Evolutionary conservation across 1,140 invertebrate species (phyloP).

Genomic region (Drosophila melanica): DNA sequence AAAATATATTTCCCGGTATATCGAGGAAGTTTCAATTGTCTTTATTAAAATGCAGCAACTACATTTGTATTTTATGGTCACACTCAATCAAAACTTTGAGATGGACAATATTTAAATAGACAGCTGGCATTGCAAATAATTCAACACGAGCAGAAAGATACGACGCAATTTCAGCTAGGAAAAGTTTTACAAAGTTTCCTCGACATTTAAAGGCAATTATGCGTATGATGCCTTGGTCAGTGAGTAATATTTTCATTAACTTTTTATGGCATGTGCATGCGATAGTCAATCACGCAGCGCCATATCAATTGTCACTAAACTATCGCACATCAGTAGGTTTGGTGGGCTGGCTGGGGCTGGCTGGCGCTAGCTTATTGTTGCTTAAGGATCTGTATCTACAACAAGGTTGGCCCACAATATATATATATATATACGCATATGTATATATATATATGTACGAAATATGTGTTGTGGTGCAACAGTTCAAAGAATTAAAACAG

Average conservation of each 20-base stretch:
- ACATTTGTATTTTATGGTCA: background rate
- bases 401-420: slow-evolving; percentile 51
- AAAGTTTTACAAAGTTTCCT: background rate
- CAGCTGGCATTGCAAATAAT: background rate
- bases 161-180: background rate
- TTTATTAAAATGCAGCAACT: background rate
- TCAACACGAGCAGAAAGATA: background rate
- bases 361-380: slow-evolving; percentile 49
- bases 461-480: slow-evolving; percentile 61
- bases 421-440: background rate
- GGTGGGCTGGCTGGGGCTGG: slow-evolving; percentile 40
- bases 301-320: slow-evolving; percentile 31
- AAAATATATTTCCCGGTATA: too few relatives aligned
- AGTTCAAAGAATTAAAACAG: slow-evolving; percentile 50
- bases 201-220: background rate
- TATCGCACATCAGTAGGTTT: slow-evolving; percentile 41
- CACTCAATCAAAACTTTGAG: background rate
- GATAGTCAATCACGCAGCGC: slow-evolving; percentile 12
- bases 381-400: slow-evolving; percentile 57
- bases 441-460: slow-evolving; percentile 26
- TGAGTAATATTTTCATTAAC: too few relatives aligned
- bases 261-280: background rate
- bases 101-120: background rate
- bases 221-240: too few relatives aligned
- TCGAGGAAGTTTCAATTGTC: too few relatives aligned